Evolutionary conservation across 2,888 invertebrate species (phyloP).

Genomic region (Diarsia rubi): DNA sequence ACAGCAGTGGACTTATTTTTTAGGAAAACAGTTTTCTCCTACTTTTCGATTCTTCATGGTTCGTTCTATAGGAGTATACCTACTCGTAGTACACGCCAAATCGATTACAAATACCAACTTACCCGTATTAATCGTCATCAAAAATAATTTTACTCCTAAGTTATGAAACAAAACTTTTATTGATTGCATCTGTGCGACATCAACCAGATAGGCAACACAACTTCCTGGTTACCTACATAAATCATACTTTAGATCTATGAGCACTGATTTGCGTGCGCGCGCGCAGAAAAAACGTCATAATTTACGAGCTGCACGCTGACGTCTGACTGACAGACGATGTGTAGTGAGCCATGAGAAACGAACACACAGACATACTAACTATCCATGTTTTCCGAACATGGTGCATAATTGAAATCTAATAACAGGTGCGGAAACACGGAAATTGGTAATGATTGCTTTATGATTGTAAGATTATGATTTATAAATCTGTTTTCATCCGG

Average conservation of each 20-base stretch:
- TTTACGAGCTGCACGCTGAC: slow-evolving; percentile 78
- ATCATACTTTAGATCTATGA: slow-evolving; percentile 56
- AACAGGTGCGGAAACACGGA: slow-evolving; percentile 49
- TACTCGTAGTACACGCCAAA: too few species aligned
- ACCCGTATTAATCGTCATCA: background rate
- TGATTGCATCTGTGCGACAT: slow-evolving; percentile 40
- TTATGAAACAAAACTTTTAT: background rate
- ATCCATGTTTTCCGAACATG: slow-evolving; percentile 35
- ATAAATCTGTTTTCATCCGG: slow-evolving; percentile 59
- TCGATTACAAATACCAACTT: background rate
- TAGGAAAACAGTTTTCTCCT: background rate
- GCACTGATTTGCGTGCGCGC: slow-evolving; percentile 82
- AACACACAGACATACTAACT: slow-evolving; percentile 44
- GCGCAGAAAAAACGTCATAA: slow-evolving; percentile 83
- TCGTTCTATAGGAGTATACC: background rate
- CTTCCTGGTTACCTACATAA: background rate
- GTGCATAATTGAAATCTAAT: slow-evolving; percentile 53
- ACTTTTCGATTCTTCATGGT: background rate
- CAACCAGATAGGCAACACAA: slow-evolving; percentile 44
- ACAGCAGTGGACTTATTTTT: background rate
- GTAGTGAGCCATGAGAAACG: slow-evolving; percentile 66
- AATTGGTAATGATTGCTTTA: slow-evolving; percentile 57
- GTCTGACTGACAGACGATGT: slow-evolving; percentile 80
- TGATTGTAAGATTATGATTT: slow-evolving; percentile 49
- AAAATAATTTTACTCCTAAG: background rate